Conservation (phyloP, 2,888 invertebrate species). For the Orthosia gracilis region DNA sequence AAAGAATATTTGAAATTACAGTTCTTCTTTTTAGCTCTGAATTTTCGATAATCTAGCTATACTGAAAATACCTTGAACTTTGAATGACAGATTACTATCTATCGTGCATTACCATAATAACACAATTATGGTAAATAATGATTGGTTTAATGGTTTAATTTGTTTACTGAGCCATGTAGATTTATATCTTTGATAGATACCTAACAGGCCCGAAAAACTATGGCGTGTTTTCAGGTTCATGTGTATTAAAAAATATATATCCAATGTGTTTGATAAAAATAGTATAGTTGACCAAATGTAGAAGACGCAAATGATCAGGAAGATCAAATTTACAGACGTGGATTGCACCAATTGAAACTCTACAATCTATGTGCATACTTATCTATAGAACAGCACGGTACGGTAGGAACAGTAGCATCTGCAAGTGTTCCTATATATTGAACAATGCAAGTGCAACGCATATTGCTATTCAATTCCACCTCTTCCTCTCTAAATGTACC, state of each 20-base stretch:
- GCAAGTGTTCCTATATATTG: too few species aligned
- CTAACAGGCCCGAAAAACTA: neutral
- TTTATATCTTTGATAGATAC: conserved; percentile 14
- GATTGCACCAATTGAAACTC: too few species aligned
- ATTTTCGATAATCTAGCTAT: conserved; percentile 4
- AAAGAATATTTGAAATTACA: conserved; percentile 18
- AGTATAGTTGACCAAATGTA: neutral
- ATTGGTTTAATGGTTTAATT: conserved; percentile 39
- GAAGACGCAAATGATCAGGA: neutral
- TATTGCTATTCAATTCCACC: too few species aligned
- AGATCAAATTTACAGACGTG: neutral
- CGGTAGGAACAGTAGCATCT: too few species aligned
- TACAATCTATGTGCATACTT: too few species aligned
- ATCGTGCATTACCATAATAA: conserved; percentile 48
- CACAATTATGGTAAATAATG: conserved; percentile 26
- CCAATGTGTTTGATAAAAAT: neutral
- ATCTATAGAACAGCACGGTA: too few species aligned
- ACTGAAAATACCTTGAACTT: conserved; percentile 27
- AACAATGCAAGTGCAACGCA: too few species aligned
- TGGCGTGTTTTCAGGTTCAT: neutral
- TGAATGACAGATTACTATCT: conserved; percentile 46
- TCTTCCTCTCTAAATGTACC: too few species aligned
- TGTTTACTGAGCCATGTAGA: conserved; percentile 12
- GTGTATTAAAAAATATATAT: neutral
- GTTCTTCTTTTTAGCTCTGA: conserved; percentile 3